A percentile compares a stretch with the other conserved stretches of the same genome.
These are phyloP conservation scores for Corvus moneduloides DNA, from an alignment of 2,113 vertebrate genomes.

Conservation along the genomic window DNA sequence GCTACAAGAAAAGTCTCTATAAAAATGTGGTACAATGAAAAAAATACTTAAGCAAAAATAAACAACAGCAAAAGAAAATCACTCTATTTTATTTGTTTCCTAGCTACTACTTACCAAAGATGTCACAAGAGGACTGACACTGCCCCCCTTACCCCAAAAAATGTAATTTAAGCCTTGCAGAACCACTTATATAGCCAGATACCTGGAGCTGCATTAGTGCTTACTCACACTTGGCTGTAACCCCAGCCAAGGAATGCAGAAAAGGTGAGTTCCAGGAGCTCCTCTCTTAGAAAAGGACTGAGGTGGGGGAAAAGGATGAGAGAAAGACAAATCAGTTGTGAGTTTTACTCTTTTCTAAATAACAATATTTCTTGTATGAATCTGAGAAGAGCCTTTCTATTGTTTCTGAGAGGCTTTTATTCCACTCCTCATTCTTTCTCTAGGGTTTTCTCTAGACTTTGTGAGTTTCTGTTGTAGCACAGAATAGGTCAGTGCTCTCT, in stretches of 20 bases:
- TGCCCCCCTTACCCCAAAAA: accelerated
- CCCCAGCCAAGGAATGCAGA: neutral
- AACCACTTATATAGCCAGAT: neutral
- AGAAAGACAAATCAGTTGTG: neutral
- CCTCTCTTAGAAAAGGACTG: neutral
- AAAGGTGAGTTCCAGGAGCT: neutral
- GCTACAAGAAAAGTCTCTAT: neutral
- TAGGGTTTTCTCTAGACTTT: neutral
- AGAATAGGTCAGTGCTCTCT: constrained; percentile 57
- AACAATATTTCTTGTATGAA: neutral
- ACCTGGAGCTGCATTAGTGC: neutral
- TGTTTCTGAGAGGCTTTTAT: neutral
- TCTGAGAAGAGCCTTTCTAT: neutral
- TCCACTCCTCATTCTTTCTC: neutral
- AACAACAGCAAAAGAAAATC: neutral
- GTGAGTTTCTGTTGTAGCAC: neutral
- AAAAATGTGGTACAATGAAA: neutral
- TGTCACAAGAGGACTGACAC: neutral
- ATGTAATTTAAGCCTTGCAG: neutral
- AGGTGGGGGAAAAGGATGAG: neutral
- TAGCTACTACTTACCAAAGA: neutral
- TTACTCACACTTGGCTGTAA: neutral
- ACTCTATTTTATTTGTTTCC: neutral
- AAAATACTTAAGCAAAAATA: neutral
- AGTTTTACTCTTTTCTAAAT: neutral